These are phyloP conservation scores for Conchocele bisecta DNA, from an alignment of 2,888 invertebrate genomes.

Conservation along the genomic window DNA sequence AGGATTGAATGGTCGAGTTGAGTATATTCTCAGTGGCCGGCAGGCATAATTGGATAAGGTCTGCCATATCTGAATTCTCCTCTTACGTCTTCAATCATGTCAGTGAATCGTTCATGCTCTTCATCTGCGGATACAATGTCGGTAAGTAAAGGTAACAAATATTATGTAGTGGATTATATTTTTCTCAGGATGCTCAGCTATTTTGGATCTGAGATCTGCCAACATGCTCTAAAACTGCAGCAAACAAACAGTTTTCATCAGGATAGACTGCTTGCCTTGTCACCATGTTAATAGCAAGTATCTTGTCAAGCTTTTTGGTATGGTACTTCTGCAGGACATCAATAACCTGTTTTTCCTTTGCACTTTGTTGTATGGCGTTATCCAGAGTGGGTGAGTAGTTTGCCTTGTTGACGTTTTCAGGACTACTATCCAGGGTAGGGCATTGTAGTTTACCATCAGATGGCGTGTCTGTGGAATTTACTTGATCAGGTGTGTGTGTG, in stretches of 20 bases:
- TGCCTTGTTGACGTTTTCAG: too few relatives aligned
- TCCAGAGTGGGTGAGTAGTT: too few relatives aligned
- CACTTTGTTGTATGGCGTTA: too few relatives aligned
- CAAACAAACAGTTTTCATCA: not conserved
- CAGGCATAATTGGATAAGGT: not conserved
- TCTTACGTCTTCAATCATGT: not conserved
- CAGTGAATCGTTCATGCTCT: not conserved
- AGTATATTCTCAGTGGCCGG: not conserved
- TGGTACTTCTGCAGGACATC: not conserved
- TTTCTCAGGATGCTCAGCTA: not conserved
- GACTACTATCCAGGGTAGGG: too few relatives aligned
- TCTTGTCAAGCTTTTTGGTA: not conserved
- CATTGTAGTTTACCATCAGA: too few relatives aligned
- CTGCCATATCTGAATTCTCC: not conserved
- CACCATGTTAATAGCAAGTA: not conserved
- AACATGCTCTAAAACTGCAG: not conserved
- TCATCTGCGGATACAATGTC: not conserved
- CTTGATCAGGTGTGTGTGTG: too few relatives aligned
- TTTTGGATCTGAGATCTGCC: not conserved
- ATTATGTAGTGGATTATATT: not conserved
- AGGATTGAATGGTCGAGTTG: conserved; percentile 1
- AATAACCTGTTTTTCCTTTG: too few relatives aligned
- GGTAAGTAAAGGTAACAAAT: not conserved
- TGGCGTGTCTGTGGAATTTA: too few relatives aligned
- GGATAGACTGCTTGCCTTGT: not conserved